Percentiles rank a stretch among this genome's conserved stretches.
Conservation (phyloP, 2,888 invertebrate species). For the Dasypolia templi region DNA sequence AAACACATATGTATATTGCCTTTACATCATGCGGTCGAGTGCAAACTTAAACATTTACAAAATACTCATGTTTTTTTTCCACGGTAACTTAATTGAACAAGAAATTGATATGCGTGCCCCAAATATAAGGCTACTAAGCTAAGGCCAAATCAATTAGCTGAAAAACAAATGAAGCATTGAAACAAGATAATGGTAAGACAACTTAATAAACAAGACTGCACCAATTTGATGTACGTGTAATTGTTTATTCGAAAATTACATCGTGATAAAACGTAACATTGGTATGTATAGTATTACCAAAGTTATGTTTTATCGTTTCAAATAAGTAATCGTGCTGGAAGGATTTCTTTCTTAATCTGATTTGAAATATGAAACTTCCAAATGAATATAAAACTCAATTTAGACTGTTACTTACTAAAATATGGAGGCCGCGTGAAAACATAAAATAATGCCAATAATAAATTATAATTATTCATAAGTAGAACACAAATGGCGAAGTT, state of each 20-base stretch:
- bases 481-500: slow-evolving; percentile 50
- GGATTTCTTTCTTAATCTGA: not conserved
- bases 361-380: not conserved
- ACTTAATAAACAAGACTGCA: slow-evolving; percentile 1
- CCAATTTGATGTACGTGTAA: not conserved
- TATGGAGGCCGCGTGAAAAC: not conserved
- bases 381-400: slow-evolving; percentile 2
- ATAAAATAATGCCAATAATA: slow-evolving; percentile 40
- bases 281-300: too few relatives aligned
- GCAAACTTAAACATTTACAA: not conserved
- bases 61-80: not conserved
- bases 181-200: slow-evolving; percentile 1
- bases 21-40: not conserved
- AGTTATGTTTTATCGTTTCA: too few relatives aligned
- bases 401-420: not conserved
- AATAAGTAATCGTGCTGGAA: not conserved
- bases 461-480: slow-evolving; percentile 33
- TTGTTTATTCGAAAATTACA: not conserved
- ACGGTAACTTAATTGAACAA: slow-evolving; percentile 2
- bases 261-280: too few relatives aligned
- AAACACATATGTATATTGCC: not conserved
- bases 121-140: not conserved
- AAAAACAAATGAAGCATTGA: slow-evolving; percentile 5
- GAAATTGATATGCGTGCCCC: slow-evolving; percentile 14
- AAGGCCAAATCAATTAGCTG: slow-evolving; percentile 44